Conservation (phyloP, 2,113 vertebrate genomes). For the Tichodroma muraria region DNA sequence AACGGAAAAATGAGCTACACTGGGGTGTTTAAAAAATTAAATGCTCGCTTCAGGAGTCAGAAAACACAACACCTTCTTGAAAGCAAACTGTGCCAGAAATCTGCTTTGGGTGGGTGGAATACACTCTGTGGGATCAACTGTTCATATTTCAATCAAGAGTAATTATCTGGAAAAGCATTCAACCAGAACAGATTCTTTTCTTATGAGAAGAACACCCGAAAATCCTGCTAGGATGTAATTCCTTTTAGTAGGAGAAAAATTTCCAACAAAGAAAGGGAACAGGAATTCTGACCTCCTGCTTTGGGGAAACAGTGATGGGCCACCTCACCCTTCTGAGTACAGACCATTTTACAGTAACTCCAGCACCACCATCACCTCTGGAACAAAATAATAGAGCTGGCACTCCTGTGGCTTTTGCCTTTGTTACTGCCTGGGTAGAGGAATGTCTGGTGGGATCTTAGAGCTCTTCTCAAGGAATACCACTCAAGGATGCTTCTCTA, state of each 20-base stretch:
- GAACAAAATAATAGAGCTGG: not conserved
- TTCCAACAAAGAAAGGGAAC: not conserved
- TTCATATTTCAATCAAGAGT: not conserved
- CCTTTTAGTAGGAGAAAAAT: not conserved
- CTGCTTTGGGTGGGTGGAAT: conserved; percentile 18
- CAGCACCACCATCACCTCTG: not conserved
- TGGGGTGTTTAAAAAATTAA: not conserved
- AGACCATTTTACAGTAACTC: not conserved
- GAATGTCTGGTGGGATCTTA: not conserved
- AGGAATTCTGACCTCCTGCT: not conserved
- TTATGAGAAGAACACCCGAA: not conserved
- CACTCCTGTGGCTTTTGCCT: not conserved
- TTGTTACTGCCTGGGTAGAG: not conserved
- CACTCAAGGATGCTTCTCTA: not conserved
- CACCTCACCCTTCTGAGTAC: not conserved
- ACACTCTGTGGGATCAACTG: not conserved
- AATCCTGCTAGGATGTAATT: not conserved
- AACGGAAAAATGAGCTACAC: not conserved
- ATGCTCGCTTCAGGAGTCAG: not conserved
- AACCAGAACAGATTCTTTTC: not conserved
- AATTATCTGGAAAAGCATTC: not conserved
- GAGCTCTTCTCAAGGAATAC: not conserved
- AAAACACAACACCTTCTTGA: not conserved
- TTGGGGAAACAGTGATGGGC: not conserved
- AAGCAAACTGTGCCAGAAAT: not conserved